phyloP scores from a whole-genome alignment of 2,888 invertebrate species.

The Andrena praecox region DNA sequence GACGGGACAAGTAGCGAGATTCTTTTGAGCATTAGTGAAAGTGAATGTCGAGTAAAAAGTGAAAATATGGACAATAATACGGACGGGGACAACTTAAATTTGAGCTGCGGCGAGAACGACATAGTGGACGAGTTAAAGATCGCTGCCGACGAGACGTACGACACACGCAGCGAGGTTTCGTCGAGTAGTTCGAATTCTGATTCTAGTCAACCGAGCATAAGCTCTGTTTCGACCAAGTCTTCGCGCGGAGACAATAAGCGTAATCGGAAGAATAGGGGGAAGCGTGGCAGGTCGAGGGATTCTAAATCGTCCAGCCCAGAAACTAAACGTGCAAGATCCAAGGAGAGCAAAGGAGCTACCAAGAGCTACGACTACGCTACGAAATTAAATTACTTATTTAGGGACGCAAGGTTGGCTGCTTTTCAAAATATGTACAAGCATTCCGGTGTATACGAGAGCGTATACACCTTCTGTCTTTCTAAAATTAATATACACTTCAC shows the following conservation, averaged over 20 bases:
- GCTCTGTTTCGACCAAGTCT: constrained; percentile 91
- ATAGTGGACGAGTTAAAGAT: constrained; percentile 93
- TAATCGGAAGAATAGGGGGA: constrained; percentile 79
- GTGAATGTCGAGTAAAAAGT: constrained; percentile 49
- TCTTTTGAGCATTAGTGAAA: constrained; percentile 55
- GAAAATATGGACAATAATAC: constrained; percentile 74
- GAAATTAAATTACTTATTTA: constrained; percentile 96
- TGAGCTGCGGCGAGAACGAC: constrained; percentile 86
- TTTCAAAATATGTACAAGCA: constrained; percentile 36
- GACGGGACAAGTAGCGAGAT: constrained; percentile 54
- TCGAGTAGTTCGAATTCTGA: constrained; percentile 89
- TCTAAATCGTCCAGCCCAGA: constrained; percentile 83
- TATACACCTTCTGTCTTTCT: neutral
- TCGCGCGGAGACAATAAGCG: constrained; percentile 84
- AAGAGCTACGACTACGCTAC: constrained; percentile 94
- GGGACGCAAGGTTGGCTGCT: constrained; percentile 90
- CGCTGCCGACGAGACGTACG: constrained; percentile 91
- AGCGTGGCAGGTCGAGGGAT: constrained; percentile 80
- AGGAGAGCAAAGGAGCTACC: constrained; percentile 84
- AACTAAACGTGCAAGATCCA: constrained; percentile 82
- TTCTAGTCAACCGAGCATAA: constrained; percentile 91
- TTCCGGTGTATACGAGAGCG: constrained; percentile 1
- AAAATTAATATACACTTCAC: neutral
- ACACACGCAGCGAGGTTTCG: constrained; percentile 95
- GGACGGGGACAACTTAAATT: constrained; percentile 81